phyloP scores from a whole-genome alignment of 2,888 invertebrate species.

The Aphodius sticticus region DNA sequence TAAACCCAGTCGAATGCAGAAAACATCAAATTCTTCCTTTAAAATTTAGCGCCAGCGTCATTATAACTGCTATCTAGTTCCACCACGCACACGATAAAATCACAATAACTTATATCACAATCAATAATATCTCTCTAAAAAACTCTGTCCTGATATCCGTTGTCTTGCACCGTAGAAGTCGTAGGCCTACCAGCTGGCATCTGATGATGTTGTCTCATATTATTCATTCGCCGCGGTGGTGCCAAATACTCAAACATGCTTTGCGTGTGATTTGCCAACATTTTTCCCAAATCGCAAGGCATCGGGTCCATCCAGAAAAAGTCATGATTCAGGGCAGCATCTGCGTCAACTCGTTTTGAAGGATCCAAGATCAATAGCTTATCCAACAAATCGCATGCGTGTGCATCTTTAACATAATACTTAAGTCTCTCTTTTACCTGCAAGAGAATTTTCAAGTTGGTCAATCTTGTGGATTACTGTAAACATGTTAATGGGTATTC shows the following conservation, averaged over 20 bases:
- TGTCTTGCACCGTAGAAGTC: slow-evolving; percentile 68
- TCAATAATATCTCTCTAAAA: slow-evolving; percentile 64
- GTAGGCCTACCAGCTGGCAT: slow-evolving; percentile 64
- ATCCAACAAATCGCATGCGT: slow-evolving; percentile 93
- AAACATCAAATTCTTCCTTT: neutral
- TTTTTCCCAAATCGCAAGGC: slow-evolving; percentile 90
- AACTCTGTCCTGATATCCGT: slow-evolving; percentile 86
- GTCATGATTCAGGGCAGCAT: slow-evolving; percentile 94
- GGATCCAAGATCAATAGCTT: slow-evolving; percentile 93
- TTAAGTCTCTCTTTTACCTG: slow-evolving; percentile 82
- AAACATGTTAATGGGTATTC: neutral
- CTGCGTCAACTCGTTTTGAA: slow-evolving; percentile 85
- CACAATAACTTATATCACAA: neutral
- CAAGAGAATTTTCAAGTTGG: neutral
- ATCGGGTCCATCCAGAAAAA: slow-evolving; percentile 99
- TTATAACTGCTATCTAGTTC: neutral
- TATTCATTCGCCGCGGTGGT: slow-evolving; percentile 75
- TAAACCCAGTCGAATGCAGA: slow-evolving; percentile 11
- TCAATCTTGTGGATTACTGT: neutral
- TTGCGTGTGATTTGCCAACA: slow-evolving; percentile 88
- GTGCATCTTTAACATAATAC: slow-evolving; percentile 89
- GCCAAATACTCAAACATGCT: slow-evolving; percentile 96
- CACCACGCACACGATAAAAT: neutral
- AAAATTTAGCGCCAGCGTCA: neutral
- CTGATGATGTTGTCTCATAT: slow-evolving; percentile 72